Evolutionary conservation across 2,888 invertebrate genomes (phyloP), one percentile per base, ranked within the genome.

Genomic region (Euplagia quadripunctaria): DNA sequence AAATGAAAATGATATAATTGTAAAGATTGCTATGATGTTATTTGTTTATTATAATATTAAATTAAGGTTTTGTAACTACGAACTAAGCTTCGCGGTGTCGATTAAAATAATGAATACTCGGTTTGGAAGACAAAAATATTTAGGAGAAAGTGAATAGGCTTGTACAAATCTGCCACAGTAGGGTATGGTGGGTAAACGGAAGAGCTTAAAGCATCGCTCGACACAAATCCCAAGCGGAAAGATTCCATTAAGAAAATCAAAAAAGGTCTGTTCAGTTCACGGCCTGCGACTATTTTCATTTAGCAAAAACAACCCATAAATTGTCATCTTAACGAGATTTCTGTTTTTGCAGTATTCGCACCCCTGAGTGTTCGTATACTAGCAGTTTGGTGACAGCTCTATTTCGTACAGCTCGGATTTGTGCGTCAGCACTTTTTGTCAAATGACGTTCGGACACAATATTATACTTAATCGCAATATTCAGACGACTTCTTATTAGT

Each of bases 291-390:
- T 95, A 95, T 95, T 95, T 95, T 96, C 95, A 96, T 95, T 96
- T 95, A 96, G 95, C 95, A 96, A 96, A 96, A 96, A 95, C 96
- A 96, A 94, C 92, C 96, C 95, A 96, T 96, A 96, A 96, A 96
- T 96, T 96, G 96, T 95, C 96, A 96, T 95, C 95, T 94, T 95
- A 95, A 96, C 95, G 94, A 96, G 94, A 95, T 96, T 95, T 95
- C 92, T 94, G 95, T 94, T 95, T 95, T 95, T 94, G 94, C 93
- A 91, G 90, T 88, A 91, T 95, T 94, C 94, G 93, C 94, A 93
- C 94, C 93, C 94, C 89, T 86, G 87, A 89, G 89, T 89, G 90
- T 90, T 92, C 85, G 86, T 88, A 87, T 89, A 89, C 89, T 89
- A 91, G 85, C 89, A 90, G 87, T 90, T 89, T 77, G 86, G 87